phyloP scores from a whole-genome alignment of 2,797 vertebrate species.

The Lithobates pipiens region DNA sequence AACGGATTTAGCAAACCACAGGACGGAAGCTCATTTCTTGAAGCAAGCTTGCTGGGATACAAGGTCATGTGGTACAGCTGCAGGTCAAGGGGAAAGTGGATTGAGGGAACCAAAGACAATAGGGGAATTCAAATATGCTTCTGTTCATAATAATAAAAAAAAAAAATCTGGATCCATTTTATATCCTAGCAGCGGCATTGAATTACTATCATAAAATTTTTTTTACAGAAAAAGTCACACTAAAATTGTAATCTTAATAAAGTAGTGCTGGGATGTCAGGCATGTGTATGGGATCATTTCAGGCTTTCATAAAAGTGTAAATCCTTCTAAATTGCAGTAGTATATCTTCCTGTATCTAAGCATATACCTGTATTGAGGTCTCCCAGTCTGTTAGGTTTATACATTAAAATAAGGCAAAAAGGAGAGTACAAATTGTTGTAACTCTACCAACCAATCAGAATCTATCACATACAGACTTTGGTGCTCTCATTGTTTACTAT shows the following conservation, averaged over 20 bases:
- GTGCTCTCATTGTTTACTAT: no score
- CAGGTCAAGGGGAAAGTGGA: slow-evolving; percentile 9
- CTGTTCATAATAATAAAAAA: slow-evolving; percentile 17
- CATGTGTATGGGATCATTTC: not conserved
- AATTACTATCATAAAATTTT: slow-evolving; percentile 29
- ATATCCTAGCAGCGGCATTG: slow-evolving; percentile 17
- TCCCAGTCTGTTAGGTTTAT: no score
- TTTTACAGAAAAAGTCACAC: slow-evolving; percentile 1
- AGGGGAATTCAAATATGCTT: slow-evolving; percentile 13
- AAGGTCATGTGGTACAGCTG: slow-evolving; percentile 31
- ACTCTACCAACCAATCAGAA: no score
- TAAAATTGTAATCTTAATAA: slow-evolving; percentile 23
- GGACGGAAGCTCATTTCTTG: slow-evolving; percentile 10
- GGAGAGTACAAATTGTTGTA: no score
- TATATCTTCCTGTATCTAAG: not conserved
- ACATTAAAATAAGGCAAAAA: no score
- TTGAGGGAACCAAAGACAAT: slow-evolving; percentile 25
- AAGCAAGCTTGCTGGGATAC: slow-evolving; percentile 1
- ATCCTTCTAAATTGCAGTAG: not conserved
- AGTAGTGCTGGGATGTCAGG: slow-evolving; percentile 9
- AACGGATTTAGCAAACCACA: slow-evolving; percentile 46
- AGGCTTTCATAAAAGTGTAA: not conserved
- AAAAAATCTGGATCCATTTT: slow-evolving; percentile 27
- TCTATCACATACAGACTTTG: no score
- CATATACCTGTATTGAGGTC: not conserved